phyloP scores from a whole-genome alignment of 2,888 invertebrate genomes.

The Harpagoxenus sublaevis region DNA sequence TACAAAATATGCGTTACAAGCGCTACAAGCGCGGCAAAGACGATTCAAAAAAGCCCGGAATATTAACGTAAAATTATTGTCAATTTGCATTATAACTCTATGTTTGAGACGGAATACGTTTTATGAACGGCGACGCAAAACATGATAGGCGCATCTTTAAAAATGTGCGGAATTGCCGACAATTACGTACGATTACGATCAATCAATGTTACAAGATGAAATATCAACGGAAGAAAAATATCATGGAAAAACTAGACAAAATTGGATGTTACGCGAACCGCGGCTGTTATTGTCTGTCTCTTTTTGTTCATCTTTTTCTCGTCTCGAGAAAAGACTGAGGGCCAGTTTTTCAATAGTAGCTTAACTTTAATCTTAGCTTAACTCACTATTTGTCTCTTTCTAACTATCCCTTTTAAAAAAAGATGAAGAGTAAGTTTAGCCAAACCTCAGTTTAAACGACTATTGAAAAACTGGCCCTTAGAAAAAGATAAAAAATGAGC shows the following conservation, averaged over 20 bases:
- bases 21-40: slow-evolving; percentile 1
- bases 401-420: too few relatives aligned
- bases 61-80: slow-evolving; percentile 20
- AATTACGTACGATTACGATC: background rate
- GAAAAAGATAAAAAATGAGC: too few relatives aligned
- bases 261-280: background rate
- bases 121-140: background rate
- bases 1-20: slow-evolving; percentile 48
- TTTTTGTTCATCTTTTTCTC: background rate
- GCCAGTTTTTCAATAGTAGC: too few relatives aligned
- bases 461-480: too few relatives aligned
- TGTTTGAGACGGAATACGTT: too few relatives aligned
- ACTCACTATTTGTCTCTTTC: too few relatives aligned
- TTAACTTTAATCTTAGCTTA: too few relatives aligned
- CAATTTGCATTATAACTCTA: background rate
- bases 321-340: background rate
- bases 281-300: background rate
- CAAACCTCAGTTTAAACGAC: too few relatives aligned
- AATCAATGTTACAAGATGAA: background rate
- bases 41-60: slow-evolving; percentile 43
- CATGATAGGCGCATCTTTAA: background rate
- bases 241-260: background rate
- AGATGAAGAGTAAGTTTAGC: too few relatives aligned
- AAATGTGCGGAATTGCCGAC: background rate
- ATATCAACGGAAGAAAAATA: background rate